A percentile compares a stretch with the other conserved stretches of the same genome.
Conservation (phyloP, 2,888 invertebrate genomes). For the Spisula subtruncata region DNA sequence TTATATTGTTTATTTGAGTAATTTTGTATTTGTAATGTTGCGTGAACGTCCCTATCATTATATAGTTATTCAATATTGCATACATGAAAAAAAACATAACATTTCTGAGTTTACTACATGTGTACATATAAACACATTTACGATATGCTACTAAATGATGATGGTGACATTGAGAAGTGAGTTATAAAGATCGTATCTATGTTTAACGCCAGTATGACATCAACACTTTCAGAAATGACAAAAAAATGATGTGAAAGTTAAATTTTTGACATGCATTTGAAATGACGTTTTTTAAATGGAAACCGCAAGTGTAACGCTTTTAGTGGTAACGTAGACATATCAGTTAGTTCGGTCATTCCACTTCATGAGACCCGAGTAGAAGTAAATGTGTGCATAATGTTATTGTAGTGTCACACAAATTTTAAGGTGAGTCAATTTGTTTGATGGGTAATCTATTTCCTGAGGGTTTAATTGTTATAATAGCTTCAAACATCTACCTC, state of each 20-base stretch:
- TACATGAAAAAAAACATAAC: background rate
- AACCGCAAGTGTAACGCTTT: background rate
- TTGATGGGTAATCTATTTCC: too few species aligned
- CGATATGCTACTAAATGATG: background rate
- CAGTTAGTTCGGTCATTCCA: too few species aligned
- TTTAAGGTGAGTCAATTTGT: too few species aligned
- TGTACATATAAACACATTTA: background rate
- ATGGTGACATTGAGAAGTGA: background rate
- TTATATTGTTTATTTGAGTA: background rate
- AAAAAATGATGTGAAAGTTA: background rate
- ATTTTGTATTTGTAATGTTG: background rate
- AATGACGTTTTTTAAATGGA: slow-evolving; percentile 5
- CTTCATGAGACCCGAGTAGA: too few species aligned
- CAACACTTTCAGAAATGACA: background rate
- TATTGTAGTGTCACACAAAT: too few species aligned
- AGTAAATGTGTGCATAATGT: too few species aligned
- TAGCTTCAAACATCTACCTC: too few species aligned
- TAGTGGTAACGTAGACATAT: too few species aligned
- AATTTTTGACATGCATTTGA: background rate
- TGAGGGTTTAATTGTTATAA: too few species aligned
- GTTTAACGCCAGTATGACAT: background rate
- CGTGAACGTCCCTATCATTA: background rate
- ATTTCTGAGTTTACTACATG: background rate
- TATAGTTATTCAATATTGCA: background rate
- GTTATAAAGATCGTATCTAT: background rate